Percentiles rank a stretch among this genome's conserved stretches.
phyloP scores from a whole-genome alignment of 1,140 invertebrate species.

The Euwallacea similis region DNA sequence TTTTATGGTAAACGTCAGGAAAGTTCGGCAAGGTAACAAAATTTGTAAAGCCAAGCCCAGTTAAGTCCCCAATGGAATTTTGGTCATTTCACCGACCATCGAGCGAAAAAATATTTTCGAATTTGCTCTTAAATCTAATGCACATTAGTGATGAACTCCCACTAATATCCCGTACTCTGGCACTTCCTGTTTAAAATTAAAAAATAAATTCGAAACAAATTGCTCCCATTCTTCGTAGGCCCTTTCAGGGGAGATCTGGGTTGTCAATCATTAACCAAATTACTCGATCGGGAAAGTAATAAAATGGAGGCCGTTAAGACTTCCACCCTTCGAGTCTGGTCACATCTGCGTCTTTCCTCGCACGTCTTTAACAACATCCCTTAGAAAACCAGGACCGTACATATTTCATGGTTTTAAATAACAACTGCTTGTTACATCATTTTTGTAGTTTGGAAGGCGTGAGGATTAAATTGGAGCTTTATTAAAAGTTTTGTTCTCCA shows the following conservation, averaged over 20 bases:
- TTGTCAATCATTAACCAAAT: constrained; percentile 33
- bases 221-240: neutral
- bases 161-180: too few species aligned
- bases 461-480: too few species aligned
- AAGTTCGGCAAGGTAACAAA: too few species aligned
- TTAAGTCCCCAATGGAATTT: too few species aligned
- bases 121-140: too few species aligned
- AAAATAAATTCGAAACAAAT: constrained; percentile 13
- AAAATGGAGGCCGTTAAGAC: constrained; percentile 31
- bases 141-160: too few species aligned
- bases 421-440: neutral
- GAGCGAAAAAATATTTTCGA: too few species aligned
- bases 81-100: too few species aligned
- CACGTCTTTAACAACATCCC: constrained; percentile 28
- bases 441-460: neutral
- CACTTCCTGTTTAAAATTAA: neutral
- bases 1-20: too few species aligned
- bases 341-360: constrained; percentile 32
- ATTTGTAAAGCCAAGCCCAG: too few species aligned
- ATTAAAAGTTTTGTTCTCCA: too few species aligned
- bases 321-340: constrained; percentile 31
- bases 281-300: constrained; percentile 29
- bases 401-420: constrained; percentile 5
- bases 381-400: constrained; percentile 18
- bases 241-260: constrained; percentile 3